phyloP scores from a whole-genome alignment of 2,113 vertebrate species.

The Corythaixoides concolor region DNA sequence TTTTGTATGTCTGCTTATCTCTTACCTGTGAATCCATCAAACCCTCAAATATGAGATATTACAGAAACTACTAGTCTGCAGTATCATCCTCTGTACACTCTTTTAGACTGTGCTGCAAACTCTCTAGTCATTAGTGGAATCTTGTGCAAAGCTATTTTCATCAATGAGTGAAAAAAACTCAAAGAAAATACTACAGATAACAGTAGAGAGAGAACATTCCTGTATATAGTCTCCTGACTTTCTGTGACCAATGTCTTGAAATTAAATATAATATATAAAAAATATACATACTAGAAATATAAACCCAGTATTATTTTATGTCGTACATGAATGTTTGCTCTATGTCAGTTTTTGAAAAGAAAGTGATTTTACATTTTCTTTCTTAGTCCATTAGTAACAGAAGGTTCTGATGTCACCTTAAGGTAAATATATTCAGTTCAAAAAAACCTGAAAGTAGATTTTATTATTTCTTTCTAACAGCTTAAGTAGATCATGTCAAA shows the following conservation, averaged over 20 bases:
- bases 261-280: not conserved
- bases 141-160: not conserved
- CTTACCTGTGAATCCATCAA: not conserved
- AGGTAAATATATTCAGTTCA: not conserved
- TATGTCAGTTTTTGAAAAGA: not conserved
- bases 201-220: not conserved
- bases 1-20: not conserved
- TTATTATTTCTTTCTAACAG: not conserved
- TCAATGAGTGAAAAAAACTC: not conserved
- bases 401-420: not conserved
- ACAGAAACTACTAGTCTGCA: not conserved
- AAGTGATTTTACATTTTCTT: not conserved
- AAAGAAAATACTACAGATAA: not conserved
- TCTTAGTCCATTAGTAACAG: not conserved
- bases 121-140: not conserved
- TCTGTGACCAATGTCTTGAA: not conserved
- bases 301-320: not conserved
- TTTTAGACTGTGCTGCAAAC: not conserved
- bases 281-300: not conserved
- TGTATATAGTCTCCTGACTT: not conserved
- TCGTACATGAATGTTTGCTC: not conserved
- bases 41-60: not conserved
- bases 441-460: not conserved
- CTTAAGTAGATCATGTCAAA: not conserved
- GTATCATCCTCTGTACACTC: not conserved